These are phyloP conservation scores for Ctenoplectra terminalis DNA, from an alignment of 1,140 invertebrate species.

Conservation along the genomic window DNA sequence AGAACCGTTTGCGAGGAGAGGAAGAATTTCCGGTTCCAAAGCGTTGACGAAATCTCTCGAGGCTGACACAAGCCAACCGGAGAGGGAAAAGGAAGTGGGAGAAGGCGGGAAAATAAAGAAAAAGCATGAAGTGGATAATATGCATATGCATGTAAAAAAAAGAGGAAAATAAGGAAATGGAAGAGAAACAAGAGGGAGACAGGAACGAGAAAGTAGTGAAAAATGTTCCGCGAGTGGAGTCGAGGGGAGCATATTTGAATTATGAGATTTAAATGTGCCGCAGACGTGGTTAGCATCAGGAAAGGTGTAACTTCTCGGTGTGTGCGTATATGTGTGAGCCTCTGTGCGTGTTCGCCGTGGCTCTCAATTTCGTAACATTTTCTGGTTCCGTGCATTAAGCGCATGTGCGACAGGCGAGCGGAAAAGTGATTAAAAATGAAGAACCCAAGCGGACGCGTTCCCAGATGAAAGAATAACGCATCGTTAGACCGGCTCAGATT, in stretches of 20 bases:
- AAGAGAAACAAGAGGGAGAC: slow-evolving; percentile 39
- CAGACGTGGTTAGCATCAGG: slow-evolving; percentile 23
- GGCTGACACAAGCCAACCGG: not conserved
- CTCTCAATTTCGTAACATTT: slow-evolving; percentile 41
- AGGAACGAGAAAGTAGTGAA: slow-evolving; percentile 17
- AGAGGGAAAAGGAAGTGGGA: not conserved
- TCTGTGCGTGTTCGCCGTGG: not conserved
- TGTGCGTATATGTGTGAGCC: too few species aligned
- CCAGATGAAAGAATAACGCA: slow-evolving; percentile 26
- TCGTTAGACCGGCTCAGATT: not conserved
- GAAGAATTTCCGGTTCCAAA: not conserved
- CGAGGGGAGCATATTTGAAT: slow-evolving; percentile 43
- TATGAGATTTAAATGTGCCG: slow-evolving; percentile 52
- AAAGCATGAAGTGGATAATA: slow-evolving; percentile 49
- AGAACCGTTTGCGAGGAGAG: not conserved
- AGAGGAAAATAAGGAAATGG: slow-evolving; percentile 34
- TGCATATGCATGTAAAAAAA: slow-evolving; percentile 31
- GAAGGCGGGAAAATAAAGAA: slow-evolving; percentile 14
- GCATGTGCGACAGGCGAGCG: not conserved
- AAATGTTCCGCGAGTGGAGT: slow-evolving; percentile 14
- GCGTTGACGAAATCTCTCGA: not conserved
- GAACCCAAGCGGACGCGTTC: not conserved
- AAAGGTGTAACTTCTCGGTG: not conserved
- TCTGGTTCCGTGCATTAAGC: not conserved
- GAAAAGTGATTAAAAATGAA: slow-evolving; percentile 35